Conservation (phyloP, 2,797 vertebrate genomes). For the Rhinoraja longicauda region DNA sequence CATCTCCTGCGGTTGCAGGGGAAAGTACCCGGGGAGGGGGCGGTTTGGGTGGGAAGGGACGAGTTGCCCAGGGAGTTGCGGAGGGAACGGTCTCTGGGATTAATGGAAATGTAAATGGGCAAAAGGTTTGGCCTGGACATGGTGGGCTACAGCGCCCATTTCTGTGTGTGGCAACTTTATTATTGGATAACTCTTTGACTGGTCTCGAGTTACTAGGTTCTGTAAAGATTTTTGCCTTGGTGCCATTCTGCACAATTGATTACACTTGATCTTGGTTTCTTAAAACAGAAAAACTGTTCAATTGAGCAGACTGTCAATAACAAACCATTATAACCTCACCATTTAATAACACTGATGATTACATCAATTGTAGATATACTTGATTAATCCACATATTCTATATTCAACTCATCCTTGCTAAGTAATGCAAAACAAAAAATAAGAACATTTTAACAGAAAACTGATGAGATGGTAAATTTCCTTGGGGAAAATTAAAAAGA, state of each 20-base stretch:
- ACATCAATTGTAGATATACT: not conserved
- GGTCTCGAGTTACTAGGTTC: not conserved
- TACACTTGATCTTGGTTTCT: not conserved
- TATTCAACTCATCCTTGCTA: not conserved
- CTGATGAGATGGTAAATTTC: not conserved
- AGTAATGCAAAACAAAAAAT: not conserved
- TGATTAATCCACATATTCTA: not conserved
- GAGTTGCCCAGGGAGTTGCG: too few relatives aligned
- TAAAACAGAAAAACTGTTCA: not conserved
- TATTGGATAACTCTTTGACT: too few relatives aligned
- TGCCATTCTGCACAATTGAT: not conserved
- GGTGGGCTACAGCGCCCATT: too few relatives aligned
- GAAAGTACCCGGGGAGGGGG: too few relatives aligned
- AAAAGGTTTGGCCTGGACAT: too few relatives aligned
- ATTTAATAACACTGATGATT: not conserved
- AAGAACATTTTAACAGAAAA: constrained; percentile 1
- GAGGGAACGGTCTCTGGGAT: too few relatives aligned
- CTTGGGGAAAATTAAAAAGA: not conserved
- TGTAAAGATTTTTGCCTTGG: not conserved
- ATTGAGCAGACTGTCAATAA: not conserved
- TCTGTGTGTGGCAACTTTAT: too few relatives aligned
- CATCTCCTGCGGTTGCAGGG: too few relatives aligned
- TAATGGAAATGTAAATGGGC: too few relatives aligned
- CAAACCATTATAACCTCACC: not conserved
- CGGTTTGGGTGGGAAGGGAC: too few relatives aligned